Percentiles rank a stretch among this genome's conserved stretches.
Conservation (phyloP, 2,797 vertebrate genomes). For the Sebastes melanostomus region DNA sequence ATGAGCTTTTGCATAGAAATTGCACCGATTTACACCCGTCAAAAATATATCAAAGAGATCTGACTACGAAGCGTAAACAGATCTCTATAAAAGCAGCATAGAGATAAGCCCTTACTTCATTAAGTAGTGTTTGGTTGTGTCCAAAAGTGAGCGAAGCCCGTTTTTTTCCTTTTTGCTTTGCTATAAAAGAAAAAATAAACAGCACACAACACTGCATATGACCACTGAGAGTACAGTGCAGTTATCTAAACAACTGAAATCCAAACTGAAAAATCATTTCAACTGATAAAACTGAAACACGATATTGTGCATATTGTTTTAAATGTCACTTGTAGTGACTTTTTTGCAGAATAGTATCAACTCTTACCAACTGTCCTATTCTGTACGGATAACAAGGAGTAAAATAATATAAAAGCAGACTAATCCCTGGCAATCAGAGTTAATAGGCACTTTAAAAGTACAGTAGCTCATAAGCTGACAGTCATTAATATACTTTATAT, state of each 20-base stretch:
- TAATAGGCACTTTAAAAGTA: conserved; percentile 65
- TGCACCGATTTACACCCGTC: conserved; percentile 43
- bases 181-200: conserved; percentile 7
- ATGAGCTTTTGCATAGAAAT: conserved; percentile 49
- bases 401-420: conserved; percentile 7
- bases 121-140: conserved; percentile 13
- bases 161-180: conserved; percentile 36
- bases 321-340: background rate
- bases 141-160: conserved; percentile 7
- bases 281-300: conserved; percentile 1
- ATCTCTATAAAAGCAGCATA: conserved; percentile 41
- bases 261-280: conserved; percentile 9
- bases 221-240: background rate
- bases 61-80: conserved; percentile 16
- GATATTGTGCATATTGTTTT: conserved; percentile 10
- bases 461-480: conserved; percentile 5
- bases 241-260: conserved; percentile 19
- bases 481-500: background rate
- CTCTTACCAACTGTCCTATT: background rate
- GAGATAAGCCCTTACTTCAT: conserved; percentile 29
- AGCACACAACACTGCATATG: background rate
- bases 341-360: background rate
- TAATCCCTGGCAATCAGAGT: conserved; percentile 19
- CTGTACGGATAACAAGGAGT: background rate
- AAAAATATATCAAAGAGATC: conserved; percentile 33